Evolutionary conservation across 1,140 invertebrate species (phyloP).

Genomic region (Drosophila bocki): DNA sequence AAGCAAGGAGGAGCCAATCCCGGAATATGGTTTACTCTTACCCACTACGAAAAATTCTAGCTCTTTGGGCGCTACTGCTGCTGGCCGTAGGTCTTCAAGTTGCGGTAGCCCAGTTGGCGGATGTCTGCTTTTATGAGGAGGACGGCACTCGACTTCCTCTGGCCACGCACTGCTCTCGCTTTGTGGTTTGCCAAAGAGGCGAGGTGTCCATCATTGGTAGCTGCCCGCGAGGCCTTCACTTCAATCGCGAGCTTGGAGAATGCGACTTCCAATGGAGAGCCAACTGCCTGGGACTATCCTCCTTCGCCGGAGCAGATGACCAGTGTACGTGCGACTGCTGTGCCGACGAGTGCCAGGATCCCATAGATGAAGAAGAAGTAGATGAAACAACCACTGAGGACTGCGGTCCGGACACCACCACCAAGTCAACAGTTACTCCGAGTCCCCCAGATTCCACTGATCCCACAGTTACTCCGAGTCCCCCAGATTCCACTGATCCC

Average conservation of each 20-base stretch:
- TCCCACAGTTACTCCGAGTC: not conserved
- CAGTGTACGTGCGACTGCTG: slow-evolving; percentile 62
- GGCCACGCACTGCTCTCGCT: slow-evolving; percentile 44
- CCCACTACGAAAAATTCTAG: not conserved
- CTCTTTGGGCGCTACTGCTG: slow-evolving; percentile 18
- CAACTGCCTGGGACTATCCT: slow-evolving; percentile 37
- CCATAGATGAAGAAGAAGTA: not conserved
- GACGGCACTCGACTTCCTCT: slow-evolving; percentile 54
- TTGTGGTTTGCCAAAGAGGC: slow-evolving; percentile 45
- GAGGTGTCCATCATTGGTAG: slow-evolving; percentile 47
- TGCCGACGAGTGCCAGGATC: slow-evolving; percentile 46
- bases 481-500: slow-evolving; percentile 5
- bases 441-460: slow-evolving; percentile 10
- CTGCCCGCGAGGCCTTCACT: slow-evolving; percentile 66
- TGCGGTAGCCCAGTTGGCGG: slow-evolving; percentile 15
- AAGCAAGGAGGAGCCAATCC: not conserved
- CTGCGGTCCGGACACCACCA: slow-evolving; percentile 6
- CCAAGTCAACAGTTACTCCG: not conserved
- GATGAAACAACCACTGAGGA: slow-evolving; percentile 18
- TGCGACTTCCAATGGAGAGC: slow-evolving; percentile 74
- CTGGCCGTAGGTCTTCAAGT: slow-evolving; percentile 13
- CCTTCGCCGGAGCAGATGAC: slow-evolving; percentile 36
- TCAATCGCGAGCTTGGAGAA: slow-evolving; percentile 57
- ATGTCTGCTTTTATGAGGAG: slow-evolving; percentile 39
- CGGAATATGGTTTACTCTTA: not conserved